Percentiles rank a stretch among this genome's conserved stretches.
These are phyloP conservation scores for Nansenia antarctica DNA, from an alignment of 2,113 vertebrate species.

Conservation along the genomic window DNA sequence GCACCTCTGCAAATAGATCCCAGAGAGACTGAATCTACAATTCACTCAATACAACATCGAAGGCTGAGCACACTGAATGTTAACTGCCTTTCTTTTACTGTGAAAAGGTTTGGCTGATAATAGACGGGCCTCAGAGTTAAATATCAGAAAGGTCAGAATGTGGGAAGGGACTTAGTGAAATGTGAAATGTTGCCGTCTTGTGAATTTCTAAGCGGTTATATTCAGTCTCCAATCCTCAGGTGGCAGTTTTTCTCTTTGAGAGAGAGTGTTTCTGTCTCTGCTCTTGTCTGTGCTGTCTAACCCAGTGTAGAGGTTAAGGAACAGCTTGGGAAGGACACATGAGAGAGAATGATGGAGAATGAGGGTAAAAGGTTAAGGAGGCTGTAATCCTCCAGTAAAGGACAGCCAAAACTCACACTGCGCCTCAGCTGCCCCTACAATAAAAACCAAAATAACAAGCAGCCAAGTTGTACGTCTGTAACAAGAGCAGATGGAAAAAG, in stretches of 20 bases:
- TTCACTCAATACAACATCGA: slow-evolving; percentile 66
- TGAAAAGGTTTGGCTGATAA: slow-evolving; percentile 72
- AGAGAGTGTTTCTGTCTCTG: slow-evolving; percentile 34
- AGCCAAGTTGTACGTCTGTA: slow-evolving; percentile 43
- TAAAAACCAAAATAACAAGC: slow-evolving; percentile 43
- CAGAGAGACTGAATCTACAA: slow-evolving; percentile 62
- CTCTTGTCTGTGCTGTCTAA: slow-evolving; percentile 9
- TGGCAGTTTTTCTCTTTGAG: slow-evolving; percentile 57
- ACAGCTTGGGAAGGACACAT: slow-evolving; percentile 67
- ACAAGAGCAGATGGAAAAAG: no score
- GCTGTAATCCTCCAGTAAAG: slow-evolving; percentile 67
- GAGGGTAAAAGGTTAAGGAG: slow-evolving; percentile 73
- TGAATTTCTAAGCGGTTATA: slow-evolving; percentile 69
- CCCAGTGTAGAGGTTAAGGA: slow-evolving; percentile 3
- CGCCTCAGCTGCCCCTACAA: slow-evolving; percentile 63
- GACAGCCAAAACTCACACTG: slow-evolving; percentile 72
- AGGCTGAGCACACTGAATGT: slow-evolving; percentile 65
- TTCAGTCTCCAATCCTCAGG: slow-evolving; percentile 70
- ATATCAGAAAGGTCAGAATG: slow-evolving; percentile 76
- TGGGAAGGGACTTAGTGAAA: slow-evolving; percentile 73
- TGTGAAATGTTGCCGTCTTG: slow-evolving; percentile 72
- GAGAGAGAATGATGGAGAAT: slow-evolving; percentile 72
- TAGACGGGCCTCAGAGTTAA: slow-evolving; percentile 72
- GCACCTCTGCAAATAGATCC: not conserved
- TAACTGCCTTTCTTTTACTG: slow-evolving; percentile 64